phyloP scores from a whole-genome alignment of 2,113 vertebrate genomes.

The Grammomys surdaster region DNA sequence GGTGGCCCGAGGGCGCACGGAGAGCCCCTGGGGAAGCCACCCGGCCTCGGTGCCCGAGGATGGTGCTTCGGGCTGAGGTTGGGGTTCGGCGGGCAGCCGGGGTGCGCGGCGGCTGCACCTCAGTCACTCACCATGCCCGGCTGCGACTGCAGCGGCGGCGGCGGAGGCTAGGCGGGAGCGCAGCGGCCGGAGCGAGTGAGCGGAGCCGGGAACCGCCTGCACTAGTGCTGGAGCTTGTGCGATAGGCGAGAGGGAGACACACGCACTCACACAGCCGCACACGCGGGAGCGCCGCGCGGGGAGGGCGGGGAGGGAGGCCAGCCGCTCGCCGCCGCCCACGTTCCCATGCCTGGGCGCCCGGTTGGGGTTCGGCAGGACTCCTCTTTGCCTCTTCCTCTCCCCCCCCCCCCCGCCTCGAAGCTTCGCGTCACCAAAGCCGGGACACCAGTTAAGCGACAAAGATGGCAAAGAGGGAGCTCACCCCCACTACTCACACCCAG shows the following conservation, averaged over 20 bases:
- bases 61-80: background rate
- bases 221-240: slow-evolving; percentile 76
- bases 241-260: slow-evolving; percentile 76
- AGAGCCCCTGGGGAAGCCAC: slow-evolving; percentile 30
- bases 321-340: slow-evolving; percentile 73
- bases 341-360: slow-evolving; percentile 58
- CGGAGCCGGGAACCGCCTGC: slow-evolving; percentile 76
- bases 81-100: slow-evolving; percentile 14
- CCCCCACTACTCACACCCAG: background rate
- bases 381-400: slow-evolving; percentile 76
- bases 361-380: slow-evolving; percentile 26
- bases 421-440: slow-evolving; percentile 86
- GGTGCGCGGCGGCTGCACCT: slow-evolving; percentile 14
- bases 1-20: slow-evolving; percentile 17
- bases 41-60: slow-evolving; percentile 2
- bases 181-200: slow-evolving; percentile 83
- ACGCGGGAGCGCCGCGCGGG: slow-evolving; percentile 67
- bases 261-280: slow-evolving; percentile 74
- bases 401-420: slow-evolving; percentile 77
- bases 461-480: background rate
- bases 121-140: slow-evolving; percentile 80
- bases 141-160: slow-evolving; percentile 78
- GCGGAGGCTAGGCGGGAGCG: slow-evolving; percentile 78
- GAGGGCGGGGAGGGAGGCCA: slow-evolving; percentile 60
- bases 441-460: slow-evolving; percentile 77